Percentiles rank a stretch among this genome's conserved stretches.
Conservation (phyloP, 2,797 vertebrate genomes). For the Melanotaenia maccullochi region DNA sequence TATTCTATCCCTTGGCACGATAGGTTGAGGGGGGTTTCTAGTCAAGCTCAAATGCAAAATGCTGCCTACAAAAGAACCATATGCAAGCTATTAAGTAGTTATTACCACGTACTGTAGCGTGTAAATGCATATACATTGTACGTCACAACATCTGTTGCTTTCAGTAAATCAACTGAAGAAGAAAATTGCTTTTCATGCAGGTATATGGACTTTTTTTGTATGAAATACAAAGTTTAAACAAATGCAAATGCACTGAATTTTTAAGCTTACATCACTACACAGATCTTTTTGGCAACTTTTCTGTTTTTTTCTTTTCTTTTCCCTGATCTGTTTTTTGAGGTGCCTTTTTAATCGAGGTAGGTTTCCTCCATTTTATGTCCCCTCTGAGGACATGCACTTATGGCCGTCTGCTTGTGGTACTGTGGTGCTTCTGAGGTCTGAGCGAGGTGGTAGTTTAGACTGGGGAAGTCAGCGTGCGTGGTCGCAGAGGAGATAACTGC, state of each 20-base stretch:
- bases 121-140: conserved; percentile 1
- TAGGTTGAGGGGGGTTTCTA: conserved; percentile 16
- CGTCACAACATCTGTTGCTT: conserved; percentile 9
- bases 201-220: not conserved
- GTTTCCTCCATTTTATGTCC: conserved; percentile 66
- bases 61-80: conserved; percentile 24
- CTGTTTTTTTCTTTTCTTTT: conserved; percentile 20
- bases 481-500: conserved; percentile 71
- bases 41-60: conserved; percentile 12
- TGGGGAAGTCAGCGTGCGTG: conserved; percentile 50
- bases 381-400: conserved; percentile 70
- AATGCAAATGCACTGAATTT: conserved; percentile 6
- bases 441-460: conserved; percentile 70
- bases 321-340: conserved; percentile 42
- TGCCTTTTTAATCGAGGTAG: conserved; percentile 63
- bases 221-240: not conserved
- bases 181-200: conserved; percentile 6
- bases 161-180: conserved; percentile 2
- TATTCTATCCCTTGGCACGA: conserved; percentile 19
- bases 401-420: conserved; percentile 74
- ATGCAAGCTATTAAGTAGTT: conserved; percentile 35
- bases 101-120: conserved; percentile 13
- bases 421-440: conserved; percentile 76
- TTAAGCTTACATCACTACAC: conserved; percentile 5
- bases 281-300: not conserved